A percentile compares a stretch with the other conserved stretches of the same genome.
Evolutionary conservation across 2,797 vertebrate genomes (phyloP).

Genomic region (Chloroceryle amazona): DNA sequence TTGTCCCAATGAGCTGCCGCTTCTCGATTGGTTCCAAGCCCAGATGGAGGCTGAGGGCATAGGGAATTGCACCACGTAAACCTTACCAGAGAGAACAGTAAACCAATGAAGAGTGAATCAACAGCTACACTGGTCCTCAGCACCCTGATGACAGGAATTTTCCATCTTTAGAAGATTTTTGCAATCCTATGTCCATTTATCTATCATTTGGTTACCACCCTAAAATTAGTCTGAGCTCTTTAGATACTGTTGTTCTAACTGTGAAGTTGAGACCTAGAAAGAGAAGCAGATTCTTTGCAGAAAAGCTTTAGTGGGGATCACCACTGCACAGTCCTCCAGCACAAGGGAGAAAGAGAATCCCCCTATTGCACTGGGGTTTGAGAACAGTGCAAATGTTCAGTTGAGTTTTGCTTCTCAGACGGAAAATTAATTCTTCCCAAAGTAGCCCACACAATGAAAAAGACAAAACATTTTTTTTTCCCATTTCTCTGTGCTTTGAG

Average conservation of each 20-base stretch:
- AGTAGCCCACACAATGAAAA: background rate
- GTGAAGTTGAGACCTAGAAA: background rate
- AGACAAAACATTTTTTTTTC: background rate
- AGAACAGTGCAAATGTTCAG: background rate
- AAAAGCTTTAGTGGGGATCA: background rate
- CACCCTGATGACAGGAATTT: background rate
- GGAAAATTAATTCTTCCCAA: background rate
- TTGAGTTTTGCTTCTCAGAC: background rate
- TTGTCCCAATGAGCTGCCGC: conserved; percentile 96
- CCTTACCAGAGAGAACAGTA: conserved; percentile 76
- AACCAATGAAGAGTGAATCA: background rate
- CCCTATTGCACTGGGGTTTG: background rate
- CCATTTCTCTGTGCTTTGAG: background rate
- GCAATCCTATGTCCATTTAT: fast-evolving
- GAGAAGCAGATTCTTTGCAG: background rate
- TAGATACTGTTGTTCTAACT: background rate
- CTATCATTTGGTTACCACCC: background rate
- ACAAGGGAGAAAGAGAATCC: background rate
- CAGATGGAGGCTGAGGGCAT: conserved; percentile 95
- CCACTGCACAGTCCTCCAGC: background rate
- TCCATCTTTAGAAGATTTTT: background rate
- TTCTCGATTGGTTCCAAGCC: conserved; percentile 97
- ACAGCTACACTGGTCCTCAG: fast-evolving
- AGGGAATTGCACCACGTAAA: conserved; percentile 95
- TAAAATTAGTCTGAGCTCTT: background rate